Base-by-base conservation (phyloP, 2,888 invertebrate genomes). In the Apamea sordens region DNA sequence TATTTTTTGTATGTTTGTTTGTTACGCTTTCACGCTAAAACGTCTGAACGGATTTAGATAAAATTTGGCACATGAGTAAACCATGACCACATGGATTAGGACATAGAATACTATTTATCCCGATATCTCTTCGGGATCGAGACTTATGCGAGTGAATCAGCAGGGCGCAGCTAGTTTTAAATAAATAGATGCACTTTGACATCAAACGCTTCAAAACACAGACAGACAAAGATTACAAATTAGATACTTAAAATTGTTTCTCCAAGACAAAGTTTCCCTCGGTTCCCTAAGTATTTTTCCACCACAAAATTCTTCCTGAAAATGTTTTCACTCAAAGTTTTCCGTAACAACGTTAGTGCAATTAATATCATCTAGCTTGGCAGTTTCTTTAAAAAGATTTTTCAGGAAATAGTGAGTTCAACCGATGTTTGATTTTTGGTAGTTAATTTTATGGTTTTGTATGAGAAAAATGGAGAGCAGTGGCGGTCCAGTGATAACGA, bases 271-370 rank as follows among this genome's bases (percentile, higher is more conserved):
- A 77, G 18, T 73, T 81, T 67, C 1, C 4, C 6, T 41, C 32
- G 15, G 15, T 69, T 63, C 67, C 13, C 24, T 0, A 64, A 86
- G 77, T 82, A 82, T 84, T 86, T 83, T 82, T 77, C 64, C 59
- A 41, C 6, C 28, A 24, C 44, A 24, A 79, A 84, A 73, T 79
- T 82, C 56, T 79, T 75, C 18, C 13, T 50, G 53, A 73, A 85
- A 65, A 28, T 71, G 82, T 82, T 77, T 83, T 70, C 77, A 68
- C 63, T 72, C 28, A n/a, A 84, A 86, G 8, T 77, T 65, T 44
- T 28, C 65, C 1, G 41, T 61, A 73, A 71, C 47, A 72, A 73
- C n/a, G 32, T 47, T 50, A 67, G 67, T 59, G 69, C 79, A 79
- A 86, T 84, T 86, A 83, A 86, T 84, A 72, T 61, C 41, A 15